Conservation (phyloP, 2,888 invertebrate species). For the Plagiodera versicolora region DNA sequence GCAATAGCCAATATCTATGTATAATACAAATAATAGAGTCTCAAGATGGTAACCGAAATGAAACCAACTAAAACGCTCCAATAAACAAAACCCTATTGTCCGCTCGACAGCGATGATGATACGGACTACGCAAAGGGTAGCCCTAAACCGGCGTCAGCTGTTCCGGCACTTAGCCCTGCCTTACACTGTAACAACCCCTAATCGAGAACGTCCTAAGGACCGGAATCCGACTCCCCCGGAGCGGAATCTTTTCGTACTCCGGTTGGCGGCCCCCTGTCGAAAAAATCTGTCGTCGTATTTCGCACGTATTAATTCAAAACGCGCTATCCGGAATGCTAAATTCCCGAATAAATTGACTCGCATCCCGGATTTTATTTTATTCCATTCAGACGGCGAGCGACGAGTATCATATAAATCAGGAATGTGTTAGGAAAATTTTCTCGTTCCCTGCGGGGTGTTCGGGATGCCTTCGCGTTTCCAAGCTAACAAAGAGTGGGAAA, state of each 20-base stretch:
- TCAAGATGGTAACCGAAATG: background rate
- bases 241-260: slow-evolving; percentile 44
- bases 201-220: slow-evolving; percentile 39
- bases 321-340: slow-evolving; percentile 50
- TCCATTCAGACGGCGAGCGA: slow-evolving; percentile 39
- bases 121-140: slow-evolving; percentile 47
- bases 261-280: slow-evolving; percentile 49
- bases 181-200: slow-evolving; percentile 43
- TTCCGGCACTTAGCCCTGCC: slow-evolving; percentile 57
- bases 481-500: no score
- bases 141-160: slow-evolving; percentile 59
- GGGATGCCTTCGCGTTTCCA: no score
- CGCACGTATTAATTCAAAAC: slow-evolving; percentile 54
- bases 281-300: slow-evolving; percentile 52
- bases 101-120: slow-evolving; percentile 37
- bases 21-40: no score
- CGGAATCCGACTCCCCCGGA: slow-evolving; percentile 38
- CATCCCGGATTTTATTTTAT: slow-evolving; percentile 42
- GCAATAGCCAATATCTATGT: no score
- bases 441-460: slow-evolving; percentile 27
- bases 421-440: slow-evolving; percentile 36
- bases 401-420: slow-evolving; percentile 42
- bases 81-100: slow-evolving; percentile 27
- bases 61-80: no score
- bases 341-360: slow-evolving; percentile 50